Evolutionary conservation across 2,113 vertebrate genomes (phyloP).

Genomic region (Phalacrocorax brasilianus): DNA sequence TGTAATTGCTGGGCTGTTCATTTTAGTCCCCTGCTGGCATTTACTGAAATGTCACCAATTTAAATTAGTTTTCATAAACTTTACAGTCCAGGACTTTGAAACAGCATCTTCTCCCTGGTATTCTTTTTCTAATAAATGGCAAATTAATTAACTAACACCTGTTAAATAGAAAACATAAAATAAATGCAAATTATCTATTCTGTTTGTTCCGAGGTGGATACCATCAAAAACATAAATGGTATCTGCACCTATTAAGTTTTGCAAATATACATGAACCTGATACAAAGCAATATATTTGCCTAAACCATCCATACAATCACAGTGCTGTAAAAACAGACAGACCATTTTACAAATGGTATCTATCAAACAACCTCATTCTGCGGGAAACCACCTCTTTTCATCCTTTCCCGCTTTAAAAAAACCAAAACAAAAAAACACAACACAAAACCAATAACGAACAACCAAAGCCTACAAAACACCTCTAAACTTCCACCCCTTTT

Average conservation of each 20-base stretch:
- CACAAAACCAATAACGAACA: too few relatives aligned
- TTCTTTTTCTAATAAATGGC: not conserved
- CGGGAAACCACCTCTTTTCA: fast-evolving
- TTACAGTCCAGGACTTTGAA: not conserved
- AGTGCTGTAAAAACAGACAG: not conserved
- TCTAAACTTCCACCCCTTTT: fast-evolving
- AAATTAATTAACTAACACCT: not conserved
- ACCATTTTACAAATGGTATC: not conserved
- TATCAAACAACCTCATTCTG: not conserved
- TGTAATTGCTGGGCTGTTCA: not conserved
- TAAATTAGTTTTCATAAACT: not conserved
- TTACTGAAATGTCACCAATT: not conserved
- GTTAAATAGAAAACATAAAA: not conserved
- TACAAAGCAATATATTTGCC: fast-evolving
- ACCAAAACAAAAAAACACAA: not conserved
- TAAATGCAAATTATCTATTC: not conserved
- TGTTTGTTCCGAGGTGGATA: not conserved
- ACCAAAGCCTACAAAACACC: too few relatives aligned
- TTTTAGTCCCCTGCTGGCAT: not conserved
- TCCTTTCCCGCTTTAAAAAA: too few relatives aligned
- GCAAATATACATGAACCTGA: not conserved
- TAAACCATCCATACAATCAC: not conserved
- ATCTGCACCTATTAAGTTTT: not conserved
- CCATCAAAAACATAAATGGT: not conserved
- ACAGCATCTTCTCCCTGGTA: not conserved